Evolutionary conservation across 2,888 invertebrate genomes (phyloP).

Genomic region (Dinocampus coccinellae): DNA sequence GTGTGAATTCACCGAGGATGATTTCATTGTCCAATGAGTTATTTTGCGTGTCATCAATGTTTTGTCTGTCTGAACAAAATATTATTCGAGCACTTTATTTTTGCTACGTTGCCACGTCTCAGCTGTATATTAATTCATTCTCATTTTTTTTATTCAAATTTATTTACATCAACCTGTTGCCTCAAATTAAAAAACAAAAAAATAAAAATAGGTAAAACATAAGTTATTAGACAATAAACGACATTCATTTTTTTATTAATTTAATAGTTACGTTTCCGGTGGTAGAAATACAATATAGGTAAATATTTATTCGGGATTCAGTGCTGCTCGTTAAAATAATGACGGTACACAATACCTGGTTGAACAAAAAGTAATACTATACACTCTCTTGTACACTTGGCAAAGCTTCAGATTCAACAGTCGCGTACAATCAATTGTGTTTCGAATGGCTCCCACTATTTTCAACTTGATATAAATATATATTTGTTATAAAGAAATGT

Average conservation of each 20-base stretch:
- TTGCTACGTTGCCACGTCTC: slow-evolving; percentile 11
- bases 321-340: not conserved
- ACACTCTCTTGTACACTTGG: slow-evolving; percentile 28
- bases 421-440: slow-evolving; percentile 54
- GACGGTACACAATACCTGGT: slow-evolving; percentile 18
- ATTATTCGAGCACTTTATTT: slow-evolving; percentile 17
- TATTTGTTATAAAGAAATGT: not conserved
- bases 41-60: slow-evolving; percentile 26
- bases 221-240: not conserved
- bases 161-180: slow-evolving; percentile 40
- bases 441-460: slow-evolving; percentile 14
- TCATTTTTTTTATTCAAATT: slow-evolving; percentile 21
- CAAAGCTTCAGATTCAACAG: slow-evolving; percentile 59
- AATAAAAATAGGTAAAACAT: not conserved
- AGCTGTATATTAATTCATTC: slow-evolving; percentile 28
- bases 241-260: too few species aligned
- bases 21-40: slow-evolving; percentile 34
- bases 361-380: slow-evolving; percentile 24
- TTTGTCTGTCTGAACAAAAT: slow-evolving; percentile 24
- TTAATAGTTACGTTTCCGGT: not conserved
- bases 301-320: not conserved
- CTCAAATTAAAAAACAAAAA: slow-evolving; percentile 9
- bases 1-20: slow-evolving; percentile 35
- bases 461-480: not conserved
- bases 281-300: not conserved